Evolutionary conservation across 1,140 invertebrate species (phyloP).

Genomic region (Hyphantria cunea): DNA sequence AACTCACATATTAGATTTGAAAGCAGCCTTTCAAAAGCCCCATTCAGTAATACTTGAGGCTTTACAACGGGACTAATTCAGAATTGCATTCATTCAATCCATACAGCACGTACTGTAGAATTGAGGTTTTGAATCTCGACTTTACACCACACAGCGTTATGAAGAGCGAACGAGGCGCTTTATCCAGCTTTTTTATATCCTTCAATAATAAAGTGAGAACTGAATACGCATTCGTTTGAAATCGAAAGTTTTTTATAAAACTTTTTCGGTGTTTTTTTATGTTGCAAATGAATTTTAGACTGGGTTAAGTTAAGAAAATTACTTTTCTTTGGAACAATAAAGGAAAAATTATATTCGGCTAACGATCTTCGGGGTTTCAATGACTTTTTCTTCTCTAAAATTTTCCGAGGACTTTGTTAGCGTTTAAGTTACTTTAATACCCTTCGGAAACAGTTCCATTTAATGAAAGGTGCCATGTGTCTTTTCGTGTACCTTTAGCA

Average conservation of each 20-base stretch:
- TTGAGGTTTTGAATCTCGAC: conserved; percentile 5
- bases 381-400: too few relatives aligned
- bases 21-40: too few relatives aligned
- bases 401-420: too few relatives aligned
- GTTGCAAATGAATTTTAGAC: conserved; percentile 12
- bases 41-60: neutral
- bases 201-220: conserved; percentile 3
- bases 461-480: too few relatives aligned
- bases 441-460: too few relatives aligned
- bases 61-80: neutral
- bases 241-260: conserved; percentile 13
- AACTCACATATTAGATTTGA: too few relatives aligned
- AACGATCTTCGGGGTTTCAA: conserved; percentile 9
- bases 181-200: conserved; percentile 9
- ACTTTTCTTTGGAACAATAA: conserved; percentile 6
- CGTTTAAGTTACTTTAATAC: too few relatives aligned
- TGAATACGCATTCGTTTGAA: conserved; percentile 14
- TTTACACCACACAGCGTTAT: conserved; percentile 8
- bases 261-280: neutral
- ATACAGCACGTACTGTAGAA: conserved; percentile 13
- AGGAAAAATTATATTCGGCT: conserved; percentile 6
- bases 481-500: too few relatives aligned
- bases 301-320: neutral
- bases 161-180: conserved; percentile 12
- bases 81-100: conserved; percentile 5